These are phyloP conservation scores for Linnaemya tessellans DNA, from an alignment of 2,888 invertebrate genomes.

Conservation along the genomic window DNA sequence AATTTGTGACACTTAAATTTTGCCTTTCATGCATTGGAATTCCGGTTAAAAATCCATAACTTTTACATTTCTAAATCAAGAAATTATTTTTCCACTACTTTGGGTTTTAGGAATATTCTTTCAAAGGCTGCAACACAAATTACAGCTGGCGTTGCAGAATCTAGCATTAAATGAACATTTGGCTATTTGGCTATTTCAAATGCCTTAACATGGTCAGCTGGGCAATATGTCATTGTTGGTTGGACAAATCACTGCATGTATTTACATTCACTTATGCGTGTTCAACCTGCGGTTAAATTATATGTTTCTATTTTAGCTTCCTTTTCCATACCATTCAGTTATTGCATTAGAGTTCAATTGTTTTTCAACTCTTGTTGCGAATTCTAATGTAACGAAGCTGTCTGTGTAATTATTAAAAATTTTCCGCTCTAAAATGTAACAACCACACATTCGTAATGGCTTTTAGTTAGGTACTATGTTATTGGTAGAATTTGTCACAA, in stretches of 20 bases:
- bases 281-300: slow-evolving; percentile 63
- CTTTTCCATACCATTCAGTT: neutral
- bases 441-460: neutral
- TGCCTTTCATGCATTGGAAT: too few species aligned
- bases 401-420: slow-evolving; percentile 14
- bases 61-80: too few species aligned
- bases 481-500: neutral
- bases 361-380: neutral
- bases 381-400: slow-evolving; percentile 10
- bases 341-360: slow-evolving; percentile 44
- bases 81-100: too few species aligned
- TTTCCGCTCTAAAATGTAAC: neutral
- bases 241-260: neutral
- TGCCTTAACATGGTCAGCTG: neutral
- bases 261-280: slow-evolving; percentile 43
- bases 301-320: neutral
- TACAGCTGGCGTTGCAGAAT: too few species aligned
- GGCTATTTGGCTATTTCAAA: neutral
- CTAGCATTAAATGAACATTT: too few species aligned
- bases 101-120: too few species aligned
- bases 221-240: neutral
- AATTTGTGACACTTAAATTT: too few species aligned
- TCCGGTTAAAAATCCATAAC: too few species aligned
- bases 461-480: neutral
- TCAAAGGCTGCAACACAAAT: too few species aligned